A percentile compares a stretch with the other conserved stretches of the same genome.
phyloP scores from a whole-genome alignment of 2,888 invertebrate genomes.

The Caradrina clavipalpis region DNA sequence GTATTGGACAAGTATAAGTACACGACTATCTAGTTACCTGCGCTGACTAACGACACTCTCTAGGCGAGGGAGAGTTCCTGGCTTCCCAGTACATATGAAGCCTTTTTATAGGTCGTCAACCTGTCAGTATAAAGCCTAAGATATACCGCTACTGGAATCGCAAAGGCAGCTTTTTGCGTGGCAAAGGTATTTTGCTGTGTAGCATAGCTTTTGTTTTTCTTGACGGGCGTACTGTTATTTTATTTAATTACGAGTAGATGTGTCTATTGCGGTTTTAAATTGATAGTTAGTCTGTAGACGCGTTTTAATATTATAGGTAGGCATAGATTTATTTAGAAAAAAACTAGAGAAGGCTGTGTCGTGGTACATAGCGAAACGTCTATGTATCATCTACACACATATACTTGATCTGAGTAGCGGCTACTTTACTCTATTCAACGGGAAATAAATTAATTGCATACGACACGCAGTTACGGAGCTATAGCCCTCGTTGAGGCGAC shows the following conservation, averaged over 20 bases:
- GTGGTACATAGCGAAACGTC: too few species aligned
- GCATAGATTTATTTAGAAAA: too few species aligned
- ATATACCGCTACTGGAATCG: slow-evolving; percentile 65
- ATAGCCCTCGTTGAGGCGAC: too few species aligned
- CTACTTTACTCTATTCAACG: too few species aligned
- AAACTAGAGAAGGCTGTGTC: too few species aligned
- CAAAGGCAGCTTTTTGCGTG: slow-evolving; percentile 39
- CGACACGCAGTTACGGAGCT: too few species aligned
- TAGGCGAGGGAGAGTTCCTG: slow-evolving; percentile 71
- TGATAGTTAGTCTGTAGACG: too few species aligned
- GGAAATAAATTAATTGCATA: too few species aligned
- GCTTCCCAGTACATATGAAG: slow-evolving; percentile 78
- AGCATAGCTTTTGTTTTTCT: slow-evolving; percentile 4
- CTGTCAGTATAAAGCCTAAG: slow-evolving; percentile 71
- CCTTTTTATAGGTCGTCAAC: slow-evolving; percentile 87
- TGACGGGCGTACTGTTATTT: not conserved
- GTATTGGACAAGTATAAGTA: slow-evolving; percentile 39
- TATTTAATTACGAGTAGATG: slow-evolving; percentile 10
- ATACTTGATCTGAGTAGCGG: too few species aligned
- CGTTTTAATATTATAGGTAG: too few species aligned
- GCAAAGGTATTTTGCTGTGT: slow-evolving; percentile 23
- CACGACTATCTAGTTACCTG: slow-evolving; percentile 75
- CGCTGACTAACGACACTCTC: slow-evolving; percentile 78
- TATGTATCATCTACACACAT: too few species aligned
- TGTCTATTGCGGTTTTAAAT: not conserved